Percentiles rank a stretch among this genome's conserved stretches.
These are phyloP conservation scores for Sitta carolinensis DNA, from an alignment of 2,797 vertebrate species.

Conservation along the genomic window DNA sequence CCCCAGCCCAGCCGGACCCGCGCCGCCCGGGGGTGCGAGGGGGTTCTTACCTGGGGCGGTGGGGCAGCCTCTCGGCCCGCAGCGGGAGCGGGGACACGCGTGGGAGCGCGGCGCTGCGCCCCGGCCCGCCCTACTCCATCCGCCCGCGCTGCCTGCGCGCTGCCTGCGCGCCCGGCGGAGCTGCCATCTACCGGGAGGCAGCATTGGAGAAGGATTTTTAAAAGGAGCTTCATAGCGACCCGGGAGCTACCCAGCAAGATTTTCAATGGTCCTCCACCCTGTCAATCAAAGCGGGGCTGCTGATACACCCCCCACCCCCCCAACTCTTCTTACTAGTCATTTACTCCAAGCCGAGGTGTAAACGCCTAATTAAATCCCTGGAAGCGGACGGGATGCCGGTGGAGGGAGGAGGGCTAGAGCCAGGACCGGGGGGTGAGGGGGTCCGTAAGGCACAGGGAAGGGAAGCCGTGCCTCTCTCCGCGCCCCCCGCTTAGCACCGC, in stretches of 20 bases:
- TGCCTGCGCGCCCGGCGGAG: conserved; percentile 66
- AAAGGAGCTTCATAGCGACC: conserved; percentile 79
- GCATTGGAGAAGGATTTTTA: conserved; percentile 87
- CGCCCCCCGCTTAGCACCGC: neutral
- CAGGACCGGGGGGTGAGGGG: neutral
- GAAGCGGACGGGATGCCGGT: conserved; percentile 31
- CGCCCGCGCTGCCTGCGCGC: conserved; percentile 23
- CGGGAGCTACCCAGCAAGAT: conserved; percentile 70
- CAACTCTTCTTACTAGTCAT: conserved; percentile 39
- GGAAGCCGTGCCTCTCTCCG: neutral
- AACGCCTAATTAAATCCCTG: conserved; percentile 47
- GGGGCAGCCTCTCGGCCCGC: neutral
- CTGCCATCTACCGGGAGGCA: conserved; percentile 83
- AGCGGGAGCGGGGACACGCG: conserved; percentile 24
- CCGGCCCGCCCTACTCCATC: conserved; percentile 20
- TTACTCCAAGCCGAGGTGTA: conserved; percentile 60
- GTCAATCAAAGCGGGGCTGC: conserved; percentile 82
- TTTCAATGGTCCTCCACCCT: conserved; percentile 76
- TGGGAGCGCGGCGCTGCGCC: conserved; percentile 19
- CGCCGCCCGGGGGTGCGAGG: neutral
- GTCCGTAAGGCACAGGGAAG: neutral
- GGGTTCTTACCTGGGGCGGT: conserved; percentile 24
- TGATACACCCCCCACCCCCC: neutral
- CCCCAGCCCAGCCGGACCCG: neutral
- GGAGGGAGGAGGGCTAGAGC: conserved; percentile 11